Conservation (phyloP, 2,888 invertebrate genomes). For the Drosophila nigricruria region DNA sequence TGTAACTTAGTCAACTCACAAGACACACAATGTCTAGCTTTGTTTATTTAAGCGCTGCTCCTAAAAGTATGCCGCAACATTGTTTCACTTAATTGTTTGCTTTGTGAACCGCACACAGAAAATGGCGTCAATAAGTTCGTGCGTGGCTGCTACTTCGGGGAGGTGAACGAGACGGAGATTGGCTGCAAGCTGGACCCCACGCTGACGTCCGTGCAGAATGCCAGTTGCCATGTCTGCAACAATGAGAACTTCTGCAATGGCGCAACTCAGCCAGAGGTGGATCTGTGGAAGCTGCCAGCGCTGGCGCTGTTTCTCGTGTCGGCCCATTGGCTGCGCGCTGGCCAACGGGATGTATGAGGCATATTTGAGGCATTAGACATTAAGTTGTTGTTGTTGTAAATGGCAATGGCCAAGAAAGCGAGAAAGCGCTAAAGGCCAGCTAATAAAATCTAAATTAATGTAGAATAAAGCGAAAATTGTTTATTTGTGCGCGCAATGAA, state of each 20-base stretch:
- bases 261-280: slow-evolving; percentile 28
- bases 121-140: slow-evolving; percentile 69
- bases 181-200: slow-evolving; percentile 79
- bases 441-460: slow-evolving; percentile 70
- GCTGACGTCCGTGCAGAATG: slow-evolving; percentile 61
- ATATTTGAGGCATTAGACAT: slow-evolving; percentile 25
- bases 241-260: slow-evolving; percentile 77
- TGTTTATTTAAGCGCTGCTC: slow-evolving; percentile 15
- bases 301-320: slow-evolving; percentile 29
- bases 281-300: slow-evolving; percentile 35
- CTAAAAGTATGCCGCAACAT: slow-evolving; percentile 60
- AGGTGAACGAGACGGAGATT: slow-evolving; percentile 75
- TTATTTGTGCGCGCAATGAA: slow-evolving; percentile 68
- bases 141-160: slow-evolving; percentile 81
- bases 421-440: slow-evolving; percentile 38
- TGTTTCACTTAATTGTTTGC: slow-evolving; percentile 18
- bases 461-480: slow-evolving; percentile 60
- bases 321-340: slow-evolving; percentile 22
- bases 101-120: slow-evolving; percentile 59
- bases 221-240: slow-evolving; percentile 77
- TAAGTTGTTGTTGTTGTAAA: slow-evolving; percentile 26
- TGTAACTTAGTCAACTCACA: background rate
- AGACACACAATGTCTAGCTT: background rate
- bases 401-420: slow-evolving; percentile 53
- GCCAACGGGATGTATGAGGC: slow-evolving; percentile 50